phyloP scores from a whole-genome alignment of 2,113 vertebrate genomes.

The Octodon degus region DNA sequence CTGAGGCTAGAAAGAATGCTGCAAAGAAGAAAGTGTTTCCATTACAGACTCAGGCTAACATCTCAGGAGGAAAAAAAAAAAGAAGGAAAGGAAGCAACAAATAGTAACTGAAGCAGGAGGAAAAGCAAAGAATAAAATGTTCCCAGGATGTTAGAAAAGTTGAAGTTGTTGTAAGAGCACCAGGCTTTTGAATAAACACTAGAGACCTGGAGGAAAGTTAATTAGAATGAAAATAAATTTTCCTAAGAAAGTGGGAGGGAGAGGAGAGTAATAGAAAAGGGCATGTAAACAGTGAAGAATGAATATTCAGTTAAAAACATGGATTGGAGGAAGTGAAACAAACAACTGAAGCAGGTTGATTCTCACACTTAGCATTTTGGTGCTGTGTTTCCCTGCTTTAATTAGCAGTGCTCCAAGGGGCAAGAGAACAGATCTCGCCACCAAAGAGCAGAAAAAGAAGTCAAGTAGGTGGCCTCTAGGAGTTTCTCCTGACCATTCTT shows the following conservation, averaged over 20 bases:
- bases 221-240: slow-evolving; percentile 56
- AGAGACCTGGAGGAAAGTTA: slow-evolving; percentile 23
- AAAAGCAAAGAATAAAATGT: slow-evolving; percentile 35
- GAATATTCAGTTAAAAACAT: background rate
- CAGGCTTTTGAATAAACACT: slow-evolving; percentile 50
- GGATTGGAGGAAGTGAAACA: slow-evolving; percentile 12
- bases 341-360: background rate
- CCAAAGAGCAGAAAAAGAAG: background rate
- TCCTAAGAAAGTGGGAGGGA: background rate
- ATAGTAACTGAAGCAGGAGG: slow-evolving; percentile 51
- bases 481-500: background rate
- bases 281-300: background rate
- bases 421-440: background rate
- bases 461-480: background rate
- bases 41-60: slow-evolving; percentile 47
- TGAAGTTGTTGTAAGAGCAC: background rate
- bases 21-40: slow-evolving; percentile 61
- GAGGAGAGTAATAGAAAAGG: slow-evolving; percentile 37
- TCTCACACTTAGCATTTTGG: background rate
- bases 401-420: background rate
- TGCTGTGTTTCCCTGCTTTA: slow-evolving; percentile 7
- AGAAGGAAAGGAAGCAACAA: background rate
- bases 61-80: background rate
- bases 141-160: background rate
- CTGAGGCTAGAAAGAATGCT: slow-evolving; percentile 39